These are phyloP conservation scores for Psammodynastes pulverulentus DNA, from an alignment of 2,113 vertebrate genomes.

Conservation along the genomic window DNA sequence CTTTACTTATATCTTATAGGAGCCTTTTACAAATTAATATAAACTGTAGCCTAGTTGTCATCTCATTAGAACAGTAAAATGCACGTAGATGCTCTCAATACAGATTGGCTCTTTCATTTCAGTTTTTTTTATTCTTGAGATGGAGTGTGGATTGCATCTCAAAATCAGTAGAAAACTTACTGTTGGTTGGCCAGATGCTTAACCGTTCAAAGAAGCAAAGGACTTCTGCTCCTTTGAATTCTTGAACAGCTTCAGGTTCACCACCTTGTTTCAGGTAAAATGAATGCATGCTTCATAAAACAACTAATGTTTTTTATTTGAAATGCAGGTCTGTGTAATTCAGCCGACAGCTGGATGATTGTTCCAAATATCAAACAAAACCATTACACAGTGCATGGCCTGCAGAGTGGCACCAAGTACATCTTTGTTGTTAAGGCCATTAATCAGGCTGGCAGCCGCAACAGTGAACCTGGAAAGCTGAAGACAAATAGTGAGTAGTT, in stretches of 20 bases:
- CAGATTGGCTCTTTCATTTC: not conserved
- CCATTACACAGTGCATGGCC: conserved; percentile 95
- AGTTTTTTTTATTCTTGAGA: not conserved
- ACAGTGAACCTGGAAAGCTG: conserved; percentile 90
- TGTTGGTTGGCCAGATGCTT: not conserved
- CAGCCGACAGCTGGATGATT: conserved; percentile 99
- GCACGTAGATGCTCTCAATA: not conserved
- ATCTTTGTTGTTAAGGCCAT: conserved; percentile 97
- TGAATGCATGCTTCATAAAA: conserved; percentile 5
- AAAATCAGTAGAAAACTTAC: conserved; percentile 25
- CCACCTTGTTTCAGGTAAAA: conserved; percentile 9
- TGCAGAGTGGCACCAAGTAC: conserved; percentile 97
- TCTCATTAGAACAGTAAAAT: not conserved
- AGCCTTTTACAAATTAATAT: not conserved
- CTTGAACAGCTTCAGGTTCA: not conserved
- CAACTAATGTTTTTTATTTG: conserved; percentile 49
- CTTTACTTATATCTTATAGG: not conserved
- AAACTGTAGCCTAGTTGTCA: not conserved
- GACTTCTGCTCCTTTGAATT: not conserved
- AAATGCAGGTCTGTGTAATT: conserved; percentile 92
- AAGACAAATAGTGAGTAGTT: conserved; percentile 93
- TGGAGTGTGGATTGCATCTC: not conserved
- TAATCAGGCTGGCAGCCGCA: conserved; percentile 94
- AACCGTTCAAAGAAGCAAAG: conserved; percentile 27
- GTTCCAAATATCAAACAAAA: conserved; percentile 99